Evolutionary conservation across 1,140 invertebrate genomes (phyloP).

Genomic region (Drosophila pseudoananassae): DNA sequence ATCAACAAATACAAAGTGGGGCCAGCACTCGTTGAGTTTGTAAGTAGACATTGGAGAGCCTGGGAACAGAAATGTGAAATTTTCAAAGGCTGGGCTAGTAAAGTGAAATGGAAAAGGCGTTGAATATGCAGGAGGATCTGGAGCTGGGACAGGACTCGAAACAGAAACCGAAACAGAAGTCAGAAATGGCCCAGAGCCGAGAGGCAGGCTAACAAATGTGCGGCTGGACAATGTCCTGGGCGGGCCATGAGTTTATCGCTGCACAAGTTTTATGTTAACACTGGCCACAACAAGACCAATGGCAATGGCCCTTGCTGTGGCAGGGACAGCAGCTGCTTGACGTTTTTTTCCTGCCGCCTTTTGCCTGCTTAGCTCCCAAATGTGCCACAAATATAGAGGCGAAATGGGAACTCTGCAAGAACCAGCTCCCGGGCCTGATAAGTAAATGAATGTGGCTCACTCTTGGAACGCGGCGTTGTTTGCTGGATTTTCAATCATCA

Average conservation of each 20-base stretch:
- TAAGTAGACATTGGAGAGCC: constrained; percentile 56
- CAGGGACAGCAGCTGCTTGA: constrained; percentile 28
- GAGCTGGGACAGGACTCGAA: background rate
- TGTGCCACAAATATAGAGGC: constrained; percentile 60
- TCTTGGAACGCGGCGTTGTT: constrained; percentile 50
- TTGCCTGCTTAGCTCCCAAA: constrained; percentile 67
- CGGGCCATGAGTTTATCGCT: constrained; percentile 53
- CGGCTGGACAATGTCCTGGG: constrained; percentile 41
- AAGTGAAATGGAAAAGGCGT: constrained; percentile 27
- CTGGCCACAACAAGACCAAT: constrained; percentile 52
- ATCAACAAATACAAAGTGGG: background rate
- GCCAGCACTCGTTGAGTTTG: constrained; percentile 23
- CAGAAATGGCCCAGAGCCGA: constrained; percentile 13
- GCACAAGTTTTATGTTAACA: constrained; percentile 61
- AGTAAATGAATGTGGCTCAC: constrained; percentile 56
- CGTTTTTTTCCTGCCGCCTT: constrained; percentile 17
- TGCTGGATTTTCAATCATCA: constrained; percentile 71
- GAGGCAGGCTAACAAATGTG: constrained; percentile 42
- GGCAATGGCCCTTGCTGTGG: constrained; percentile 10
- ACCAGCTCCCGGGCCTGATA: constrained; percentile 52
- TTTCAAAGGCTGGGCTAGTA: constrained; percentile 45
- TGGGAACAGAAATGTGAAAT: constrained; percentile 46
- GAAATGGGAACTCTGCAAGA: constrained; percentile 18
- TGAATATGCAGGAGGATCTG: constrained; percentile 50
- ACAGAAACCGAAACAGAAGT: constrained; percentile 4